Evolutionary conservation across 2,888 invertebrate species (phyloP).

Genomic region (Colostygia pectinataria): DNA sequence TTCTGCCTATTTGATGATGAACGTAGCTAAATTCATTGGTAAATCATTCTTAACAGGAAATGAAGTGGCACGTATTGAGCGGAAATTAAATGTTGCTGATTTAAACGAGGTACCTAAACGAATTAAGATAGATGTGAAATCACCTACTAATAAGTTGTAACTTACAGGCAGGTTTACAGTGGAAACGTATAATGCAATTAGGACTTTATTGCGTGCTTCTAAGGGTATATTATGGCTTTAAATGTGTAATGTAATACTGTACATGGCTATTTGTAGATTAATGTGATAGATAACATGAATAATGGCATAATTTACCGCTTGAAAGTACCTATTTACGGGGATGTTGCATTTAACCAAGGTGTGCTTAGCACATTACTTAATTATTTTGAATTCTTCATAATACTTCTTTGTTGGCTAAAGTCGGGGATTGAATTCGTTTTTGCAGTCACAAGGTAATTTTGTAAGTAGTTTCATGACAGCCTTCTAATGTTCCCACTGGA

Average conservation of each 20-base stretch:
- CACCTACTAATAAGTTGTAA: constrained; percentile 7
- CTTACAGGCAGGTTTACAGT: not conserved
- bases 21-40: too few species aligned
- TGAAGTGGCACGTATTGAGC: constrained; percentile 38
- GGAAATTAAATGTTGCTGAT: constrained; percentile 46
- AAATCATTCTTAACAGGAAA: constrained; percentile 32
- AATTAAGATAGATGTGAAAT: constrained; percentile 6
- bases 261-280: constrained; percentile 20
- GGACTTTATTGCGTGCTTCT: constrained; percentile 10
- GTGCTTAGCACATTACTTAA: too few species aligned
- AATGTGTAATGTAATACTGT: constrained; percentile 12
- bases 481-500: too few species aligned
- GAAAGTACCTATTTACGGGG: constrained; percentile 11
- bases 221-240: constrained; percentile 2
- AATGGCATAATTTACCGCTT: constrained; percentile 15
- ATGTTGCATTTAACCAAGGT: constrained; percentile 8
- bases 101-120: constrained; percentile 29
- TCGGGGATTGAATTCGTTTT: too few species aligned
- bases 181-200: constrained; percentile 9
- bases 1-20: too few species aligned
- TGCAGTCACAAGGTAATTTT: too few species aligned
- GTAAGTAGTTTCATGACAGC: too few species aligned
- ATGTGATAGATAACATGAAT: constrained; percentile 23
- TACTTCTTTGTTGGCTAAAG: too few species aligned
- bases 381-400: too few species aligned